Evolutionary conservation across 1,140 invertebrate genomes (phyloP).

Genomic region (Yoshiicerus persimilis): DNA sequence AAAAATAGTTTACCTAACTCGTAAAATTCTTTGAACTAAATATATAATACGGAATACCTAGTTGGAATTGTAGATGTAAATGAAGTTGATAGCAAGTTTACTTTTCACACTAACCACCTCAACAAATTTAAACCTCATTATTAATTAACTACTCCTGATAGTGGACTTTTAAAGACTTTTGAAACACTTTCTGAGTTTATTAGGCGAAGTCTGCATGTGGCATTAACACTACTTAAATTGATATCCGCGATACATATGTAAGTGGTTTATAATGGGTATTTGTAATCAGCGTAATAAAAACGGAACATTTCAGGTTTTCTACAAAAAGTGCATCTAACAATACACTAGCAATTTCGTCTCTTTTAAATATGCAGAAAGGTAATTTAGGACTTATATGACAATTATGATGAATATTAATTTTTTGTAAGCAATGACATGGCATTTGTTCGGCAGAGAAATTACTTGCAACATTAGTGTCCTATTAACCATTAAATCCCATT

Average conservation of each 20-base stretch:
- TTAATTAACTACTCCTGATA: background rate
- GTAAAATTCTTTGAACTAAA: background rate
- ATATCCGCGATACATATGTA: background rate
- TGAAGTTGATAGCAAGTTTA: background rate
- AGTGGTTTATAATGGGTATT: too few species aligned
- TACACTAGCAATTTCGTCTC: too few species aligned
- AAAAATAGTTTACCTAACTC: background rate
- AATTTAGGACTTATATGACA: too few species aligned
- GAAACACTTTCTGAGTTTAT: background rate
- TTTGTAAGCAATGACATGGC: too few species aligned
- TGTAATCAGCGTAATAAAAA: too few species aligned
- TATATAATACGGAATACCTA: background rate
- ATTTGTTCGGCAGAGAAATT: too few species aligned
- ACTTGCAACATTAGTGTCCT: too few species aligned
- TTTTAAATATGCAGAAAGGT: too few species aligned
- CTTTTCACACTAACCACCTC: background rate
- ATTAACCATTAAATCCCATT: too few species aligned
- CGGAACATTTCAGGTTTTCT: too few species aligned
- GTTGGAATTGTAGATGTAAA: background rate
- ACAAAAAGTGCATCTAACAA: too few species aligned
- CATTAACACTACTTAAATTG: background rate
- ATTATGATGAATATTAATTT: too few species aligned
- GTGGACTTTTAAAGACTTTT: background rate
- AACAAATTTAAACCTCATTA: background rate
- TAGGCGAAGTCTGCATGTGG: background rate